Evolutionary conservation across 2,113 vertebrate species (phyloP).

Genomic region (Pantherophis guttatus): DNA sequence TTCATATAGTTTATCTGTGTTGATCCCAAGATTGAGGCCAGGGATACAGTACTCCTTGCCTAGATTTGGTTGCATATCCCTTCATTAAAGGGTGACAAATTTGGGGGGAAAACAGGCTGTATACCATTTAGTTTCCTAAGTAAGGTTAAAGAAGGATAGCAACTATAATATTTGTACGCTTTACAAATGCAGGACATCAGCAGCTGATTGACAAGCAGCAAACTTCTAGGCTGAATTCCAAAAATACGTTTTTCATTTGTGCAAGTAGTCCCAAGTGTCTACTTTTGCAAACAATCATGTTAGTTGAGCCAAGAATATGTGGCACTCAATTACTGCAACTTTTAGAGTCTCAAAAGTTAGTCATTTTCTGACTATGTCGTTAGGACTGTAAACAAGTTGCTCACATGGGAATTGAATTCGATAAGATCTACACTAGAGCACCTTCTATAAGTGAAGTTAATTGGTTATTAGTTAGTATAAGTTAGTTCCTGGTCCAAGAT

Average conservation of each 20-base stretch:
- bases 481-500: background rate
- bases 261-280: background rate
- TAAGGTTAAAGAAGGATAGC: background rate
- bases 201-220: background rate
- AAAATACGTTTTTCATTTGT: slow-evolving; percentile 4
- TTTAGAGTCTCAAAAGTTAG: background rate
- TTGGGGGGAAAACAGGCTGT: background rate
- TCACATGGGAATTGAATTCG: background rate
- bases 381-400: background rate
- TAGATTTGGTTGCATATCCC: slow-evolving; percentile 32
- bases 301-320: background rate
- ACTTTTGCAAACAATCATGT: background rate
- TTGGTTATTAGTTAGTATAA: background rate
- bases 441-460: background rate
- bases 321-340: background rate
- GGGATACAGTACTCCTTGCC: slow-evolving; percentile 43
- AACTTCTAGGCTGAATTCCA: background rate
- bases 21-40: slow-evolving; percentile 49
- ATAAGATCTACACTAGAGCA: background rate
- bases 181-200: background rate
- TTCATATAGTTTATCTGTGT: slow-evolving; percentile 37
- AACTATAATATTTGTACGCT: background rate
- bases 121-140: background rate
- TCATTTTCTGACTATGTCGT: too few relatives aligned
- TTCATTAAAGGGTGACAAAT: slow-evolving; percentile 38